Evolutionary conservation across 2,113 vertebrate species (phyloP), one percentile per base, ranked within the genome.

Genomic region (Bostrychus sinensis): DNA sequence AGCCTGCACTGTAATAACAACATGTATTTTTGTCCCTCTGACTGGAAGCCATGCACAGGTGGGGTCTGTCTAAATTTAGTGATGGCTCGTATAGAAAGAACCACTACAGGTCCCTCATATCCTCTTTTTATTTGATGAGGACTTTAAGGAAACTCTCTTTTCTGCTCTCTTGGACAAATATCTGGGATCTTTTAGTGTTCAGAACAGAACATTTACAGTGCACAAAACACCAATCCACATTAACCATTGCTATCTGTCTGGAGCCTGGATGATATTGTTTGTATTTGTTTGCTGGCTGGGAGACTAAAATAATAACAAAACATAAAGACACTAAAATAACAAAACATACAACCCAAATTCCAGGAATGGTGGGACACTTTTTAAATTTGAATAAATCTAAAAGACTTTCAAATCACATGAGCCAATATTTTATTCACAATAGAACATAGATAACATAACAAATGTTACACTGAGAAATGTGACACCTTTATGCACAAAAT

Each of bases 1-100:
- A 48, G 22, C 22, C 45, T 48, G 20, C 41, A 8, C 19, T 1
- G 43, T 17, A 45, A 16, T 17, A 17, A 45, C 43, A 13, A 25
- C 22, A 13, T 48, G 45, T 48, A 48, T 48, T 48, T 48, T 25
- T 48, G 25, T 25, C 22, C 22, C 25, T 22, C 45, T 48, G 45
- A 22, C n/a, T 23, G 45, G 14, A 22, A 48, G 22, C 22, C 45
- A 20, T 20, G 45, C 45, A n/a, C n/a, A 48, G 45, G 22, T 48
- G 45, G 22, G 32, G 45, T 25, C 45, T 14, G 45, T 48, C 45
- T 48, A 48, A 48, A 48, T 48, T 48, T 48, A 48, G 45, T 25
- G 20, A 25, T 25, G 22, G 45, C 45, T 48, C 22, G 22, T 48
- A 22, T 22, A 48, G 45, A 48, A 48, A 46, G 43, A 46, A 20